phyloP scores from a whole-genome alignment of 2,113 vertebrate genomes.

The Hypomesus transpacificus region DNA sequence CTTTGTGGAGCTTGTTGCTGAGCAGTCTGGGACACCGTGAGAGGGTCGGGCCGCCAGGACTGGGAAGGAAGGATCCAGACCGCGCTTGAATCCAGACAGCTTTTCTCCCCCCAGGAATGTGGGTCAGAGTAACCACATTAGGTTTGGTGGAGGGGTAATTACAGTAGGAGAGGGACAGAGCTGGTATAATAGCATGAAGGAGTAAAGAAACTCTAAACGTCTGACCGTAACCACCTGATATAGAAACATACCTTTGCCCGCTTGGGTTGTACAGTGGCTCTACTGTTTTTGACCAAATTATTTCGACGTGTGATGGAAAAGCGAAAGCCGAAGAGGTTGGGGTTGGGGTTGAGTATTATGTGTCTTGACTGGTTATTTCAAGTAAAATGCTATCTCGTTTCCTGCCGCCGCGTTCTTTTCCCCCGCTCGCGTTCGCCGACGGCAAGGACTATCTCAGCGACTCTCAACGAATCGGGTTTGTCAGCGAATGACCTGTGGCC shows the following conservation, averaged over 20 bases:
- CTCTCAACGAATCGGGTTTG: too few relatives aligned
- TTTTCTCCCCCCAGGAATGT: slow-evolving; percentile 63
- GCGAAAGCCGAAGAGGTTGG: slow-evolving; percentile 27
- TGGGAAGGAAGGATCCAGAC: slow-evolving; percentile 33
- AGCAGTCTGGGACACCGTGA: slow-evolving; percentile 16
- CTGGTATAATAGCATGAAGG: slow-evolving; percentile 31
- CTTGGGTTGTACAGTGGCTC: slow-evolving; percentile 41
- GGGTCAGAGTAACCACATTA: slow-evolving; percentile 70
- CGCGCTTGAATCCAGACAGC: slow-evolving; percentile 40
- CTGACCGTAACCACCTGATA: slow-evolving; percentile 46
- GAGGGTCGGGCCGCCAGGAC: slow-evolving; percentile 30
- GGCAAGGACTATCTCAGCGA: too few relatives aligned
- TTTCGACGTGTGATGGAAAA: slow-evolving; percentile 20
- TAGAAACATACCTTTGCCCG: slow-evolving; percentile 35
- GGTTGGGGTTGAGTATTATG: too few relatives aligned
- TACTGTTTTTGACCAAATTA: slow-evolving; percentile 40
- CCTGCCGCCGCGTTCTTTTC: too few relatives aligned
- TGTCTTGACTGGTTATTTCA: too few relatives aligned
- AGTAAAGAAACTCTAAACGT: neutral
- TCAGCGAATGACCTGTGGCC: too few relatives aligned
- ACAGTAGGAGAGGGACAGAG: slow-evolving; percentile 45
- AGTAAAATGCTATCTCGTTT: too few relatives aligned
- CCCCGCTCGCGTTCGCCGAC: too few relatives aligned
- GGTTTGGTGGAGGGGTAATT: slow-evolving; percentile 51
- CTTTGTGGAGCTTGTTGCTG: slow-evolving; percentile 34